phyloP scores from a whole-genome alignment of 1,140 invertebrate genomes.

The Pollicipes pollicipes region DNA sequence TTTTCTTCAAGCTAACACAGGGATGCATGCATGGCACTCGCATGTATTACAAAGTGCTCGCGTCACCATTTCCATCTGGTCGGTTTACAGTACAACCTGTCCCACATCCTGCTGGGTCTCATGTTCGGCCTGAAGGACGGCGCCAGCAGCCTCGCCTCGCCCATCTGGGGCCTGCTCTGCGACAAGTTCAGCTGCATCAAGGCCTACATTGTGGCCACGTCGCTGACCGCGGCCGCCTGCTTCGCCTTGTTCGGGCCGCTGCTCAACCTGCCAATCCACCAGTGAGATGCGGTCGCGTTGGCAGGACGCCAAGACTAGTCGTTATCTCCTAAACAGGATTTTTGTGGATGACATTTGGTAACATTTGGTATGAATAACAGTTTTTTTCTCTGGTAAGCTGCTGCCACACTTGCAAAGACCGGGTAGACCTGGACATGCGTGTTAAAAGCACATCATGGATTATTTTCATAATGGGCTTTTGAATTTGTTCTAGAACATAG shows the following conservation, averaged over 20 bases:
- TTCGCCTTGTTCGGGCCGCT: slow-evolving; percentile 23
- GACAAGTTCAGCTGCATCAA: slow-evolving; percentile 20
- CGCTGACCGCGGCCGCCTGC: slow-evolving; percentile 20
- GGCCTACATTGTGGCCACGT: slow-evolving; percentile 18
- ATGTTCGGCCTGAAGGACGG: slow-evolving; percentile 24
- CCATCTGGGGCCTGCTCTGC: slow-evolving; percentile 23
- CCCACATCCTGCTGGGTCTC: slow-evolving; percentile 20
- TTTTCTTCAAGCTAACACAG: not conserved
- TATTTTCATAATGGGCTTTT: too few species aligned
- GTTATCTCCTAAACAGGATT: too few species aligned
- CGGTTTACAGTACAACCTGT: slow-evolving; percentile 18
- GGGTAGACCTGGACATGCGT: too few species aligned
- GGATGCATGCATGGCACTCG: not conserved
- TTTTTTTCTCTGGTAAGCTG: too few species aligned
- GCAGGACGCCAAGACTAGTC: slow-evolving; percentile 4
- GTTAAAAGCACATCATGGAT: too few species aligned
- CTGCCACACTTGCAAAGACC: too few species aligned
- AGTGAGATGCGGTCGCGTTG: slow-evolving; percentile 13
- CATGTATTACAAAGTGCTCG: slow-evolving; percentile 7
- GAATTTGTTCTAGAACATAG: too few species aligned
- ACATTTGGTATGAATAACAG: too few species aligned
- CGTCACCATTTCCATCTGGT: not conserved
- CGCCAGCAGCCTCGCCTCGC: slow-evolving; percentile 23
- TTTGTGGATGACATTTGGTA: too few species aligned
- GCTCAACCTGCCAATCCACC: slow-evolving; percentile 19